A percentile compares a stretch with the other conserved stretches of the same genome.
These are phyloP conservation scores for Trichoplax adhaerens DNA, from an alignment of 37 sponge, comb jelly and placozoan genomes.

Conservation along the genomic window DNA sequence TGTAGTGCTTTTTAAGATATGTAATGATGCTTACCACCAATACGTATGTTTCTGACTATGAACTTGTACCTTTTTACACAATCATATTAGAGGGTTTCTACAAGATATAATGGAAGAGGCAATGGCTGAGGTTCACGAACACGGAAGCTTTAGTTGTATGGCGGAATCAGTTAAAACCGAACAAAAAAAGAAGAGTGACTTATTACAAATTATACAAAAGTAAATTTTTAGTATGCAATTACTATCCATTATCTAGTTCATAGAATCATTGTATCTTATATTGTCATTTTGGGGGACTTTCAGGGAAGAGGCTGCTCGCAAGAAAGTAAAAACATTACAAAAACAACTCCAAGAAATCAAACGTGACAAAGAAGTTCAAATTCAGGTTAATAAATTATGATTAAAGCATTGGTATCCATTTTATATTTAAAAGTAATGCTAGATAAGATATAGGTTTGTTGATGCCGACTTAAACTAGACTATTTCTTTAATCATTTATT, in stretches of 20 bases:
- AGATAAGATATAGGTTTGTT: slow-evolving; percentile 1
- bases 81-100: slow-evolving; percentile 11
- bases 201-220: neutral
- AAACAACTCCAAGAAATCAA: slow-evolving; percentile 39
- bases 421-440: neutral
- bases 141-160: slow-evolving; percentile 13
- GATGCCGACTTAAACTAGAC: no score
- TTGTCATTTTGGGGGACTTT: neutral
- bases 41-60: neutral
- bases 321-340: slow-evolving; percentile 38
- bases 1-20: no score
- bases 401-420: neutral
- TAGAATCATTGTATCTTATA: neutral
- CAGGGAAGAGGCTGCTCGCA: slow-evolving; percentile 62
- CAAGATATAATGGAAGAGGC: slow-evolving; percentile 7
- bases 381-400: neutral
- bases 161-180: no score
- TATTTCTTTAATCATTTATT: neutral
- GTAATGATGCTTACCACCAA: neutral
- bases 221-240: neutral
- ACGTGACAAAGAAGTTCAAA: slow-evolving; percentile 46
- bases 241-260: neutral
- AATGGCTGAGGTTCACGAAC: slow-evolving; percentile 11
- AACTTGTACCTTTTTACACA: neutral
- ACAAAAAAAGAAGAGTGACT: no score